A percentile compares a stretch with the other conserved stretches of the same genome.
Conservation (phyloP, 2,113 vertebrate genomes). For the Datnioides undecimradiatus region DNA sequence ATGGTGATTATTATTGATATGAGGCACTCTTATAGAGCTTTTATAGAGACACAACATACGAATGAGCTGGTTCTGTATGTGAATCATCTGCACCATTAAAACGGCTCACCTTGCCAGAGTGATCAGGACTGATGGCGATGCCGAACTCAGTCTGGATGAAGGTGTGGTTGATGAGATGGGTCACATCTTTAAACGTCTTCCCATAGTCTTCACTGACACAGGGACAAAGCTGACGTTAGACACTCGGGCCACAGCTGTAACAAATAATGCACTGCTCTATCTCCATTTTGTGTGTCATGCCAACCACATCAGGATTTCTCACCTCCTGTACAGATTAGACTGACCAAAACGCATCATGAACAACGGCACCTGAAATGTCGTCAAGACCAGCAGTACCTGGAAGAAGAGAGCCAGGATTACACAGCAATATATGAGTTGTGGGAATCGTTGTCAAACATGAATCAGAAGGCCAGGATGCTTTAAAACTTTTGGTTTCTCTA, state of each 20-base stretch:
- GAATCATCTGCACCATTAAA: not conserved
- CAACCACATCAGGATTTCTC: constrained; percentile 43
- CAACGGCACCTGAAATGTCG: constrained; percentile 89
- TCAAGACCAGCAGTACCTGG: constrained; percentile 90
- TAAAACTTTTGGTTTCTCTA: too few relatives aligned
- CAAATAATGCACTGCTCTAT: not conserved
- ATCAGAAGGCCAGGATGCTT: too few relatives aligned
- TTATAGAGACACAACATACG: not conserved
- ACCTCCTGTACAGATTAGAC: constrained; percentile 93
- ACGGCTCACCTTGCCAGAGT: constrained; percentile 91
- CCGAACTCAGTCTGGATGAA: constrained; percentile 90
- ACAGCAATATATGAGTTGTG: too few relatives aligned
- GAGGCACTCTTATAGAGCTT: not conserved
- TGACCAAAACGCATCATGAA: constrained; percentile 89
- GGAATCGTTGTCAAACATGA: too few relatives aligned
- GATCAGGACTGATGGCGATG: constrained; percentile 92
- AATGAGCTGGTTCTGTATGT: not conserved
- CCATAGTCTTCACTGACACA: constrained; percentile 81
- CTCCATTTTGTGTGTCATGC: too few relatives aligned
- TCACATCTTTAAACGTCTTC: constrained; percentile 80
- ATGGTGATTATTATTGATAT: not conserved
- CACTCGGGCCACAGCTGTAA: not conserved
- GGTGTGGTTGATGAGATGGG: constrained; percentile 80
- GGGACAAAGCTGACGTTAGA: constrained; percentile 49
- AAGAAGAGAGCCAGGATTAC: not conserved